These are phyloP conservation scores for Scaptomyza tumidula DNA, from an alignment of 2,888 invertebrate genomes.

Conservation along the genomic window DNA sequence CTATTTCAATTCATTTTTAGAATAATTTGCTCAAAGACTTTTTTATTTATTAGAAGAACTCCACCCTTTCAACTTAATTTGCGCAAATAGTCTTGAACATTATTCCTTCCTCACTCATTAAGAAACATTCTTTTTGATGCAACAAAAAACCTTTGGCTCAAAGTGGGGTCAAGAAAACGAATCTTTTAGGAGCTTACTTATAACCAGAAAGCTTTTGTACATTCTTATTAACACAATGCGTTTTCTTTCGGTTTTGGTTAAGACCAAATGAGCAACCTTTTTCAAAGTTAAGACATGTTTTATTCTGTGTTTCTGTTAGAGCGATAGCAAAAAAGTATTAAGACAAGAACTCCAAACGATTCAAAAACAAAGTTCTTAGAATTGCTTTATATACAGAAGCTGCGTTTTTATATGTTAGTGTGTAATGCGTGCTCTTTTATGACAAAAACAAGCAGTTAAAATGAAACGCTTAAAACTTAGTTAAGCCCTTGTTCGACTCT, in stretches of 20 bases:
- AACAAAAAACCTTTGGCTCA: not conserved
- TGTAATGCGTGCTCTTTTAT: not conserved
- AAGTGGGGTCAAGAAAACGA: not conserved
- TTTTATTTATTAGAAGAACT: too few species aligned
- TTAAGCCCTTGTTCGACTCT: not conserved
- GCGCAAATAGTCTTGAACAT: too few species aligned
- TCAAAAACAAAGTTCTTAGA: not conserved
- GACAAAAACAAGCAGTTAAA: not conserved
- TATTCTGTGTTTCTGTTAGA: not conserved
- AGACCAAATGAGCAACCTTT: not conserved
- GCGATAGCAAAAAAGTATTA: not conserved
- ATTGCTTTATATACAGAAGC: not conserved
- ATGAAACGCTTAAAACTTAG: not conserved
- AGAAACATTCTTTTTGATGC: not conserved
- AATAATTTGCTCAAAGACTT: too few species aligned
- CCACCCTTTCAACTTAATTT: not conserved
- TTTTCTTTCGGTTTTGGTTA: not conserved
- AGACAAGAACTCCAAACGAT: not conserved
- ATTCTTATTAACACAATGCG: not conserved
- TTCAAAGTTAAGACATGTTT: not conserved
- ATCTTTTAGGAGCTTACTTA: not conserved
- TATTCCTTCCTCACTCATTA: not conserved
- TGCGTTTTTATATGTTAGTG: not conserved
- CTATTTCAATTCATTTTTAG: too few species aligned
- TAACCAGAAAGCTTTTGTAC: not conserved